Evolutionary conservation across 2,113 vertebrate genomes (phyloP).

Genomic region (Semicossyphus pulcher): DNA sequence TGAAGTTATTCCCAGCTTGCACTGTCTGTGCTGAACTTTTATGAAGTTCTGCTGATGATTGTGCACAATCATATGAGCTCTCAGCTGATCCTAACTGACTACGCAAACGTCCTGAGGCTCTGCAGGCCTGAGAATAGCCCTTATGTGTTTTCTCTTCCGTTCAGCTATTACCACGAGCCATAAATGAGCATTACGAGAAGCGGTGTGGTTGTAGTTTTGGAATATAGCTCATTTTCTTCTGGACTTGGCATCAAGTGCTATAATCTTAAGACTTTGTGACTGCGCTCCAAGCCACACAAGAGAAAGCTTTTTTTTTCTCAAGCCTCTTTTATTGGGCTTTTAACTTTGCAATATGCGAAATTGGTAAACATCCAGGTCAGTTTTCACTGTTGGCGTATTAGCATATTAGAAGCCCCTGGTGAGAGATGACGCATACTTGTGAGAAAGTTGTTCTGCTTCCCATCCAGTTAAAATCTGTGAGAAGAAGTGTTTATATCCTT

Average conservation of each 20-base stretch:
- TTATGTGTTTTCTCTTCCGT: conserved; percentile 40
- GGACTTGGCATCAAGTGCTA: conserved; percentile 37
- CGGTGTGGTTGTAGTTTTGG: conserved; percentile 45
- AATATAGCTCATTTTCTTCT: conserved; percentile 36
- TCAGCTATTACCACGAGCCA: conserved; percentile 23
- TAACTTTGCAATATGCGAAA: conserved; percentile 67
- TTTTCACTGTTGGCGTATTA: conserved; percentile 40
- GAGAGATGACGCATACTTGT: conserved; percentile 45
- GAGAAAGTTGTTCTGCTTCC: conserved; percentile 33
- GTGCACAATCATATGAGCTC: conserved; percentile 63
- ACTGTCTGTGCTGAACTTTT: conserved; percentile 10
- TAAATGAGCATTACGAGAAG: conserved; percentile 68
- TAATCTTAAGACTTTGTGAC: conserved; percentile 70
- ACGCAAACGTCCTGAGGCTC: conserved; percentile 44
- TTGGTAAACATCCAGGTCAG: conserved; percentile 61
- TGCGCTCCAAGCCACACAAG: conserved; percentile 62
- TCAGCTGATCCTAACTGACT: conserved; percentile 67
- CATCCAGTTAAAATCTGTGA: conserved; percentile 15
- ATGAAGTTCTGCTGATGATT: not conserved
- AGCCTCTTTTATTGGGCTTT: conserved; percentile 68
- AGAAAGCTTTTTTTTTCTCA: conserved; percentile 18
- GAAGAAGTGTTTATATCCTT: conserved; percentile 4
- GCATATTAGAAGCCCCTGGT: conserved; percentile 40
- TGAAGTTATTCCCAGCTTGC: not conserved
- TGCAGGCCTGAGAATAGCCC: conserved; percentile 32